Evolutionary conservation across 2,797 vertebrate genomes (phyloP).

Genomic region (Streptopelia turtur): DNA sequence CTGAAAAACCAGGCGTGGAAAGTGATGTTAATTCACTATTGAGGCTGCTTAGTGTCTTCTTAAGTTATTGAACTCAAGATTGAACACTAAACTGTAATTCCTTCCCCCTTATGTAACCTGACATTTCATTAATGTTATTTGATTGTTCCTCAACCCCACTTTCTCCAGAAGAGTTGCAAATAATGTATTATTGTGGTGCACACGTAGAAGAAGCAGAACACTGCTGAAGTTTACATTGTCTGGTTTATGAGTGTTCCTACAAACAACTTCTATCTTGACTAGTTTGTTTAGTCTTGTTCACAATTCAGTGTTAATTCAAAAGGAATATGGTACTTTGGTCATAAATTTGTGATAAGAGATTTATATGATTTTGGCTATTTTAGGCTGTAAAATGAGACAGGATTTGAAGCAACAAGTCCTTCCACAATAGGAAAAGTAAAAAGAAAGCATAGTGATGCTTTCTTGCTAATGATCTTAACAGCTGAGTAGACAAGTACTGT

Average conservation of each 20-base stretch:
- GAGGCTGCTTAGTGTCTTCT: background rate
- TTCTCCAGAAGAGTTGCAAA: background rate
- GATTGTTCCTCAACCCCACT: background rate
- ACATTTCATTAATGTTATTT: background rate
- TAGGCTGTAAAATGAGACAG: background rate
- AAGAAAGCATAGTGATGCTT: background rate
- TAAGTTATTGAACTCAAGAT: background rate
- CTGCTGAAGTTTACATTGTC: background rate
- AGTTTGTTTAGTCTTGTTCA: background rate
- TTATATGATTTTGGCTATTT: background rate
- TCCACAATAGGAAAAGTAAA: background rate
- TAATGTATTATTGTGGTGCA: background rate
- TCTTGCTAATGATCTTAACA: background rate
- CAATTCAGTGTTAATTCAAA: background rate
- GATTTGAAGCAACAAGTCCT: background rate
- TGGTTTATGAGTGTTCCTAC: background rate
- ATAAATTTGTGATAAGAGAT: background rate
- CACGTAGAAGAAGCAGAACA: background rate
- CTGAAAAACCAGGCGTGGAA: background rate
- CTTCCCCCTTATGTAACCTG: background rate
- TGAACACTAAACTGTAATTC: background rate
- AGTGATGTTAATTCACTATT: background rate
- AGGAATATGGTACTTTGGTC: background rate
- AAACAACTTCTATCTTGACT: background rate
- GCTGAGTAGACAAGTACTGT: background rate